Base-by-base conservation (phyloP, 2,113 vertebrate species). In the Galemys pyrenaicus region DNA sequence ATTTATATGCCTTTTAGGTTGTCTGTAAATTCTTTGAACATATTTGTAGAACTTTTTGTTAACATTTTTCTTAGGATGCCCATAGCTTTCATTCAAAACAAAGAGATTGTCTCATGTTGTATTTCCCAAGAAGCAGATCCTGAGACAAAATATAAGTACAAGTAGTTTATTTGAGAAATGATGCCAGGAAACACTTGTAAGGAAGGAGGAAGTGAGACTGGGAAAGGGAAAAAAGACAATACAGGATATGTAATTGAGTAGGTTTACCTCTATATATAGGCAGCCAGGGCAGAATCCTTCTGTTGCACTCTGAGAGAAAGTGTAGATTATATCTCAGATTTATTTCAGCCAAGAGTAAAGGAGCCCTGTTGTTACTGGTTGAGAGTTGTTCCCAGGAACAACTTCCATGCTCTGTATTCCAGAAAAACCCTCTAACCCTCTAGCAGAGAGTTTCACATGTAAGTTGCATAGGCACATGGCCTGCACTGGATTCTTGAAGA, bases 1-100 rank as follows among this genome's bases (percentile, higher is more conserved):
- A 39, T 77, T 46, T 96, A 1, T 85, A 9, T 85, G 19, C 12
- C 51, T 80, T 88, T 94, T 62, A 44, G 12, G 37, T 83, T 92
- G 32, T 87, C 22, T 77, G 5, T 92, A 82, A 87, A 94, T 16
- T 56, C 77, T 60, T 77, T 78, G 68, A 62, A 92, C 16, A 39
- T 86, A 51, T 49, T 85, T 89, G n/a, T 20, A 73, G 70, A 87
- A 67, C 67, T 79, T 51, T 71, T 94, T 81, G 35, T 86, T 85
- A 35, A 26, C 60, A 56, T 60, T 74, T 86, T 88, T 91, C 32
- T 35, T 90, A 37, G 41, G 32, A 67, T 83, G 22, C 73, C 46
- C 10, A 41, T 86, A 49, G 54, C 54, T 75, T 94, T 92, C 37
- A 39, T 81, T 92, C 15, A 80, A 46, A 89, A 62, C 41, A 44